These are phyloP conservation scores for Noctuana brunneofusca DNA, from an alignment of 2,888 invertebrate genomes.

Conservation along the genomic window DNA sequence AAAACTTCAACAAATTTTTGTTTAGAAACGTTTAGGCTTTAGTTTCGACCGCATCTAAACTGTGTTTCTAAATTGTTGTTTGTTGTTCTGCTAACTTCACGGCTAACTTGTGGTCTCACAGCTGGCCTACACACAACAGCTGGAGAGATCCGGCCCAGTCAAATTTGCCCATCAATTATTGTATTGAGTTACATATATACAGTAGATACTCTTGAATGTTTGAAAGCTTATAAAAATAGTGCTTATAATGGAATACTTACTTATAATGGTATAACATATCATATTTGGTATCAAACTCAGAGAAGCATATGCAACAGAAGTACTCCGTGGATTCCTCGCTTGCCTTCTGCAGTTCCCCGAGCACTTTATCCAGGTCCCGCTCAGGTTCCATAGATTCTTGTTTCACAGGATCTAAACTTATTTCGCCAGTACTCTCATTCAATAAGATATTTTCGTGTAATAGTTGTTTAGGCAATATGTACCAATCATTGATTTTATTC, in stretches of 20 bases:
- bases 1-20: no score
- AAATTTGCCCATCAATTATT: no score
- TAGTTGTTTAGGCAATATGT: background rate
- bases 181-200: background rate
- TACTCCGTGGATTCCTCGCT: background rate
- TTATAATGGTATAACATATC: conserved; percentile 7
- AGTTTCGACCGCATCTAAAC: no score
- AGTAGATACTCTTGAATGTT: no score
- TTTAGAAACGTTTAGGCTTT: no score
- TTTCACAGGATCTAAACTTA: background rate
- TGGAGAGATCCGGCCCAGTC: no score
- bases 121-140: no score
- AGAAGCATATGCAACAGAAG: conserved; percentile 2
- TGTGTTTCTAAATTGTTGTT: no score
- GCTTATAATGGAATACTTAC: background rate
- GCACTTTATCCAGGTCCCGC: background rate
- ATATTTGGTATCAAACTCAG: background rate
- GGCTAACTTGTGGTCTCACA: no score
- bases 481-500: background rate
- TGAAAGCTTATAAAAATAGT: no score
- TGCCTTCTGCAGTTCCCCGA: background rate
- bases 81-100: no score
- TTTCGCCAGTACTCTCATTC: background rate
- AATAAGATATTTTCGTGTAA: background rate
- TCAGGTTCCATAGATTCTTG: background rate